phyloP scores from a whole-genome alignment of 2,888 invertebrate genomes.

The Diarsia brunnea region DNA sequence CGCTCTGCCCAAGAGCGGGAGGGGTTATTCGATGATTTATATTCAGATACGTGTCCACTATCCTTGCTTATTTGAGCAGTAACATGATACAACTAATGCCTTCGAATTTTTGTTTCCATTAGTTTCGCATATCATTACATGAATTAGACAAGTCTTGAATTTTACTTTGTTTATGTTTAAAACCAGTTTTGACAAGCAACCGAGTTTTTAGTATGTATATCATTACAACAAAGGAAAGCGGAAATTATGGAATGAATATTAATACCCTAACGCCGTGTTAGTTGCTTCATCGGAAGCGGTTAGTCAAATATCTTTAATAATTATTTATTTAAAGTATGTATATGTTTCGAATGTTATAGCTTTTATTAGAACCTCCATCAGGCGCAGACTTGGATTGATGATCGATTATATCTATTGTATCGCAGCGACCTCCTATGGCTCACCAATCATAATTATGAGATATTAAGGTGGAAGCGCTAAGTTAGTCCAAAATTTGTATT shows the following conservation, averaged over 20 bases:
- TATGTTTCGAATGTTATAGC: too few relatives aligned
- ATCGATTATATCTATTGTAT: not conserved
- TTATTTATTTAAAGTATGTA: too few relatives aligned
- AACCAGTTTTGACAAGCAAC: constrained; percentile 33
- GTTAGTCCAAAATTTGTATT: too few relatives aligned
- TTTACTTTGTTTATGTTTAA: constrained; percentile 11
- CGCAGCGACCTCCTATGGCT: not conserved
- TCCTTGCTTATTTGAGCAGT: constrained; percentile 3
- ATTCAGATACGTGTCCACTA: too few relatives aligned
- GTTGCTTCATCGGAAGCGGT: constrained; percentile 36
- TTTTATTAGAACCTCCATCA: not conserved
- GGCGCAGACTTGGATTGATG: not conserved
- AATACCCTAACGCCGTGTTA: constrained; percentile 31
- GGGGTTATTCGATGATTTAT: too few relatives aligned
- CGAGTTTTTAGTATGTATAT: constrained; percentile 36
- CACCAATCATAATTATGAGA: not conserved
- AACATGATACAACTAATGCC: not conserved
- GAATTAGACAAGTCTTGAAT: not conserved
- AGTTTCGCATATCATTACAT: too few relatives aligned
- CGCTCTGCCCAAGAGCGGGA: too few relatives aligned
- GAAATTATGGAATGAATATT: constrained; percentile 46
- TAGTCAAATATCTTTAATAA: constrained; percentile 37
- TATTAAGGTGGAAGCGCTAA: too few relatives aligned
- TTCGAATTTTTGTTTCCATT: too few relatives aligned
- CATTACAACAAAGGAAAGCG: constrained; percentile 53